Conservation (phyloP, 2,888 invertebrate species). For the Synanthedon myopaeformis region DNA sequence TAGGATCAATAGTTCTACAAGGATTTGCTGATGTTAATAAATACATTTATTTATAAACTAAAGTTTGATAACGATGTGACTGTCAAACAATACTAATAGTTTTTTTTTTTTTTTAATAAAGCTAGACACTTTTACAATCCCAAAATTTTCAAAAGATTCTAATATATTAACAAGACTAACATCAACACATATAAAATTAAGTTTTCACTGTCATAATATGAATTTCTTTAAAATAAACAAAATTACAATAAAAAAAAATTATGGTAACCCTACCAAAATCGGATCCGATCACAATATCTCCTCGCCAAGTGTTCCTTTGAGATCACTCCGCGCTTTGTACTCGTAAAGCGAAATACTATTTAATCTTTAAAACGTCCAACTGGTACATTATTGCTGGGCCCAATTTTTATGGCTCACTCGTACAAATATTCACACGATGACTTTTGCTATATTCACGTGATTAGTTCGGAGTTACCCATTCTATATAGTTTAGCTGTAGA, state of each 20-base stretch:
- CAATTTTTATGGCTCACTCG: too few relatives aligned
- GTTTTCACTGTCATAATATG: neutral
- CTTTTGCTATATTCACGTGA: too few relatives aligned
- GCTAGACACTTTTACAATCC: neutral
- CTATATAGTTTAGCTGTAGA: too few relatives aligned
- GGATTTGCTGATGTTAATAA: too few relatives aligned
- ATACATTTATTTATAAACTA: too few relatives aligned
- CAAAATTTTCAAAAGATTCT: too few relatives aligned
- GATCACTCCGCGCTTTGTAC: constrained; percentile 27
- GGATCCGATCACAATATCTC: constrained; percentile 24
- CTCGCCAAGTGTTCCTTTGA: constrained; percentile 46
- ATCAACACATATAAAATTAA: neutral
- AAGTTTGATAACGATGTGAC: too few relatives aligned
- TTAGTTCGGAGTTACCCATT: too few relatives aligned
- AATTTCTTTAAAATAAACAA: neutral
- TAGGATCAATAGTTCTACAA: too few relatives aligned
- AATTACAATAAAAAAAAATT: neutral
- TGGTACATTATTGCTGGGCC: constrained; percentile 23
- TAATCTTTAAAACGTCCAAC: constrained; percentile 33
- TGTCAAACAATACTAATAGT: neutral
- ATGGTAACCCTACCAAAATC: constrained; percentile 33
- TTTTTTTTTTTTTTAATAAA: neutral
- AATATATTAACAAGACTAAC: too few relatives aligned
- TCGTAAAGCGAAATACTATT: constrained; percentile 40
- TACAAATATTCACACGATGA: too few relatives aligned